Base-by-base conservation (phyloP, 1,140 invertebrate genomes). In the Lasioglossum albipes region DNA sequence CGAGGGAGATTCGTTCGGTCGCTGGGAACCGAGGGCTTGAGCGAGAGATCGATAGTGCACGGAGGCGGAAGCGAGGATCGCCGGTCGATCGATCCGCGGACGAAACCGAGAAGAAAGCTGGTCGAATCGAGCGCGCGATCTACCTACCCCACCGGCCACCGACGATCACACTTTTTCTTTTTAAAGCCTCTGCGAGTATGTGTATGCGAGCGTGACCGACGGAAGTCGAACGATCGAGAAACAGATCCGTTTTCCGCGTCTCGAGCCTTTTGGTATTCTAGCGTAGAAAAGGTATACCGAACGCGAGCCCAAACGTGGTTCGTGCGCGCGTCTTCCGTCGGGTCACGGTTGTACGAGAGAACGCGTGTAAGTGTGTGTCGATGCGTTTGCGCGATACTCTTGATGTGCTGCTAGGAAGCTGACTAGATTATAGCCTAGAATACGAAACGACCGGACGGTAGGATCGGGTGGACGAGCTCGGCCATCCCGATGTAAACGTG, bases 371-470 rank as follows among this genome's bases (percentile, higher is more conserved):
- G 41, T 78, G 42, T 68, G 41, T 70, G 70, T 84, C 22, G 27
- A 67, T 71, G 74, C 69, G 54, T 84, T 87, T 84, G 78, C 85
- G 84, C 85, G 84, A 82, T 86, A 81, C 59, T 82, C 69, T 89
- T 90, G 88, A 92, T 88, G 92, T 92, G 92, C 90, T 93, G 91
- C 91, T 93, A 93, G 90, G 89, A 93, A 93, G 92, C 92, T 93
- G 92, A 93, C 92, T 93, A 93, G 92, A 92, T 91, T 92, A 91
- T 90, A 91, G 90, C 82, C 87, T 89, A 89, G 65, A 86, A 89
- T 91, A 90, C 90, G 88, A 90, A 86, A 88, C 80, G 71, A 82
- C 79, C 84, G 83, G 77, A 36, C 65, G 52, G 78, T 83, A 74
- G 42, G 61, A 62, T n/a, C 13, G 52, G 52, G 13, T 20, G 36